These are phyloP conservation scores for Protonibea diacanthus DNA, from an alignment of 2,797 vertebrate genomes.

Conservation along the genomic window DNA sequence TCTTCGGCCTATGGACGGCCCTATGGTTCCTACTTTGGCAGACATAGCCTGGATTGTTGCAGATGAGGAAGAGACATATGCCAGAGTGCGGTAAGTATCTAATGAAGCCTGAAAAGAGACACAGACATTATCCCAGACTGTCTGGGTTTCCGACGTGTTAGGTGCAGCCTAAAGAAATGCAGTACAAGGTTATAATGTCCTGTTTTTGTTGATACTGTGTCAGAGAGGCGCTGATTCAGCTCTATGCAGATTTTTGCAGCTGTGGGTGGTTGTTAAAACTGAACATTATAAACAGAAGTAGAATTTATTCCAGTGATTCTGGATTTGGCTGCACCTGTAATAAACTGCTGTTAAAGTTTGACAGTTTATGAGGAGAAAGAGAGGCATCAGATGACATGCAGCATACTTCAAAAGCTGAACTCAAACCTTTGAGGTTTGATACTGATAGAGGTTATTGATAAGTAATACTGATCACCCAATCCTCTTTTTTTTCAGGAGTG, in stretches of 20 bases:
- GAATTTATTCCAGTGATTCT: neutral
- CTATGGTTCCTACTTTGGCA: slow-evolving; percentile 94
- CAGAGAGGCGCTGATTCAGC: neutral
- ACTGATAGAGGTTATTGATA: neutral
- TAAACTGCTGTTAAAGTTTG: neutral
- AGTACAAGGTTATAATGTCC: neutral
- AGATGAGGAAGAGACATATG: slow-evolving; percentile 97
- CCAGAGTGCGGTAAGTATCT: slow-evolving; percentile 92
- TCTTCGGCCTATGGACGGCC: slow-evolving; percentile 87
- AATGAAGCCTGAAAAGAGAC: neutral
- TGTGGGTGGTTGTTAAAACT: neutral
- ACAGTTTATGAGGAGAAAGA: neutral
- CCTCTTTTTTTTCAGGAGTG: slow-evolving; percentile 85
- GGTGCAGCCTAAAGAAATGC: neutral
- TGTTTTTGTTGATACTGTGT: neutral
- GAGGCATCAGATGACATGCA: neutral
- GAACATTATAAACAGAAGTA: neutral
- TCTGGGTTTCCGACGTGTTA: neutral
- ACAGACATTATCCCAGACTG: neutral
- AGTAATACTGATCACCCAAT: neutral
- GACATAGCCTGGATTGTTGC: slow-evolving; percentile 98
- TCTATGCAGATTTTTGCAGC: neutral
- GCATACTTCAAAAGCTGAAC: neutral
- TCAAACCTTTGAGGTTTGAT: neutral
- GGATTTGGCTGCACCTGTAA: neutral